Evolutionary conservation across 1,140 invertebrate genomes (phyloP).

Genomic region (Lerema accius): DNA sequence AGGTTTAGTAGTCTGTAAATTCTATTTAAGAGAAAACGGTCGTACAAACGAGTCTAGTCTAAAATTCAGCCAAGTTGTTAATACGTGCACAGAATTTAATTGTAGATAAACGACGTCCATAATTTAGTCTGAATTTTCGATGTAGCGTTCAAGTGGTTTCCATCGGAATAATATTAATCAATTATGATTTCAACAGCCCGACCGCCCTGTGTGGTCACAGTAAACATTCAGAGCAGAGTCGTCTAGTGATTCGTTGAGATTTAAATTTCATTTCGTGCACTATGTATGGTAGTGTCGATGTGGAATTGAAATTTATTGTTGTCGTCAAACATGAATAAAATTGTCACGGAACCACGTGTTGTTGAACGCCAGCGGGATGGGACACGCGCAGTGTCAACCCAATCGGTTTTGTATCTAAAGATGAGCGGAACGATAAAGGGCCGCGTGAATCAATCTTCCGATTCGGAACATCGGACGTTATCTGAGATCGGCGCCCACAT

Average conservation of each 20-base stretch:
- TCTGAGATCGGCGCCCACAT: slow-evolving; percentile 60
- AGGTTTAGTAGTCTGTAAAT: neutral
- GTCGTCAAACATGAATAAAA: slow-evolving; percentile 53
- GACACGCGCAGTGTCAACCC: slow-evolving; percentile 52
- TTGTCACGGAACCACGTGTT: slow-evolving; percentile 48
- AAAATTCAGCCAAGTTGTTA: slow-evolving; percentile 6
- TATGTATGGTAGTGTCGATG: slow-evolving; percentile 50
- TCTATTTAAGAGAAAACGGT: slow-evolving; percentile 9
- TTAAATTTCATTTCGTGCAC: slow-evolving; percentile 61
- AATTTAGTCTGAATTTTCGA: slow-evolving; percentile 11
- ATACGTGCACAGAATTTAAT: slow-evolving; percentile 10
- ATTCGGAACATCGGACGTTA: slow-evolving; percentile 53
- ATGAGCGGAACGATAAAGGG: slow-evolving; percentile 56
- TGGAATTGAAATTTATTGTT: slow-evolving; percentile 66
- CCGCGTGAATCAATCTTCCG: slow-evolving; percentile 70
- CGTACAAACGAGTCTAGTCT: slow-evolving; percentile 1
- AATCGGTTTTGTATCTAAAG: slow-evolving; percentile 62
- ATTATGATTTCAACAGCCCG: slow-evolving; percentile 36
- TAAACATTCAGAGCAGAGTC: slow-evolving; percentile 41
- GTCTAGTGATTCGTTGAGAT: slow-evolving; percentile 29
- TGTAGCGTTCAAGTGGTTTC: slow-evolving; percentile 11
- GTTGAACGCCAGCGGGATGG: slow-evolving; percentile 29
- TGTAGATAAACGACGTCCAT: slow-evolving; percentile 4
- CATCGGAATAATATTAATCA: slow-evolving; percentile 21
- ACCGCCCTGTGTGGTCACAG: slow-evolving; percentile 53